phyloP scores from a whole-genome alignment of 2,888 invertebrate genomes.

The Emmelina monodactyla region DNA sequence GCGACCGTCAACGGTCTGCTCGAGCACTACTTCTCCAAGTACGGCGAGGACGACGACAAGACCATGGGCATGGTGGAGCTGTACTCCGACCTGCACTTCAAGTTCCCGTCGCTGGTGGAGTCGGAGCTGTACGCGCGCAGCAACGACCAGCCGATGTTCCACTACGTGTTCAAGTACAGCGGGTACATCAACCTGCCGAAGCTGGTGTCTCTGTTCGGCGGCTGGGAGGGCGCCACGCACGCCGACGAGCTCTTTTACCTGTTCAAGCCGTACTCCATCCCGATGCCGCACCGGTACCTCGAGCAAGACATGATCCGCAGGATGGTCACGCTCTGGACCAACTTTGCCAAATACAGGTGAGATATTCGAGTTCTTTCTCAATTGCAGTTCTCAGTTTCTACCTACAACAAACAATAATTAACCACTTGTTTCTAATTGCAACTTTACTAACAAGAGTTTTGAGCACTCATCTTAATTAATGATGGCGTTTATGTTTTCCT shows the following conservation, averaged over 20 bases:
- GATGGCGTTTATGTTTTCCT: too few relatives aligned
- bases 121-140: slow-evolving; percentile 28
- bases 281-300: slow-evolving; percentile 19
- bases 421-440: too few relatives aligned
- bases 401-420: too few relatives aligned
- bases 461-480: too few relatives aligned
- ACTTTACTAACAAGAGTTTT: too few relatives aligned
- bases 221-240: slow-evolving; percentile 33
- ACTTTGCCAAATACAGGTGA: slow-evolving; percentile 36
- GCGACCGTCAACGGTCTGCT: slow-evolving; percentile 26
- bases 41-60: slow-evolving; percentile 21
- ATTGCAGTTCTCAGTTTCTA: too few relatives aligned
- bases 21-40: slow-evolving; percentile 32
- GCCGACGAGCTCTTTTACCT: slow-evolving; percentile 46
- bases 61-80: slow-evolving; percentile 18
- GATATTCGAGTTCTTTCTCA: too few relatives aligned
- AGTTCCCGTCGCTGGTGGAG: slow-evolving; percentile 29
- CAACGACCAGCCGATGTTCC: slow-evolving; percentile 30
- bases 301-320: slow-evolving; percentile 34
- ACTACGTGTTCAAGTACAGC: slow-evolving; percentile 33
- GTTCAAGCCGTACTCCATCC: slow-evolving; percentile 25
- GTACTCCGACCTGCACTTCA: slow-evolving; percentile 31
- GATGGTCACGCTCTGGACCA: slow-evolving; percentile 42
- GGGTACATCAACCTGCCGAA: slow-evolving; percentile 34
- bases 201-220: slow-evolving; percentile 17